Evolutionary conservation across 2,888 invertebrate species (phyloP), one percentile per base, ranked within the genome.

Genomic region (Notodonta dromedarius): DNA sequence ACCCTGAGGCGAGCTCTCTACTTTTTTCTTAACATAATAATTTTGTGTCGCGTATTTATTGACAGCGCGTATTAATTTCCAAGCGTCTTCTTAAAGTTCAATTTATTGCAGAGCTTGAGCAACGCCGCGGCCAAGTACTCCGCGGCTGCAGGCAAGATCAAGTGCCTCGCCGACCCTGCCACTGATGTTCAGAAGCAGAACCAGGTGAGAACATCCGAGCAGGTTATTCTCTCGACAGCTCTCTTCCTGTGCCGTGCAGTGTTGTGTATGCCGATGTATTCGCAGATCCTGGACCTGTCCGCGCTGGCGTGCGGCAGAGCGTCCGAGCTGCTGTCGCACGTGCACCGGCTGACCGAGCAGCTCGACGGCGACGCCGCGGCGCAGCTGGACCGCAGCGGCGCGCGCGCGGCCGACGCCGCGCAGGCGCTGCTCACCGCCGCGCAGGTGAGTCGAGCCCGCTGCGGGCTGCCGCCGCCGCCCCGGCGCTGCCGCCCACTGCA

Each of bases 291-390:
- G 50, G 79, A 80, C 1, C 61, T 84, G 7, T 72, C 88, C 2
- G 78, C 78, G 11, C 71, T 62, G 0, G 81, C 82, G 0, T 82
- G 85, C 12, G 77, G 77, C 2, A 74, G 77, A 55, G 79, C 85
- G 0, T 80, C 82, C 0, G 71, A 78, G 50, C 67, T 88, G 59
- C 62, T 85, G 11, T 63, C 76, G 0, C 76, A 71, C 9, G 86
- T 84, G 0, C 77, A 84, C 54, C 71, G 70, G 7, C 67, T 87
- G 7, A 71, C 78, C 0, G 66, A 77, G 53, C 56, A 65, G 5
- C 56, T 79, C 5, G 81, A 76, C 1, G 78, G 76, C 0, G 67
- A 16, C 0, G 58, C 55, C 0, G 84, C 78, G 1, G 62, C 62
- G 4, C 64, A 68, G 35, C 67, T 89, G 55, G 84, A 84, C 65